Conservation (phyloP, 1,140 invertebrate species). For the Panagrolaimus sp. region DNA sequence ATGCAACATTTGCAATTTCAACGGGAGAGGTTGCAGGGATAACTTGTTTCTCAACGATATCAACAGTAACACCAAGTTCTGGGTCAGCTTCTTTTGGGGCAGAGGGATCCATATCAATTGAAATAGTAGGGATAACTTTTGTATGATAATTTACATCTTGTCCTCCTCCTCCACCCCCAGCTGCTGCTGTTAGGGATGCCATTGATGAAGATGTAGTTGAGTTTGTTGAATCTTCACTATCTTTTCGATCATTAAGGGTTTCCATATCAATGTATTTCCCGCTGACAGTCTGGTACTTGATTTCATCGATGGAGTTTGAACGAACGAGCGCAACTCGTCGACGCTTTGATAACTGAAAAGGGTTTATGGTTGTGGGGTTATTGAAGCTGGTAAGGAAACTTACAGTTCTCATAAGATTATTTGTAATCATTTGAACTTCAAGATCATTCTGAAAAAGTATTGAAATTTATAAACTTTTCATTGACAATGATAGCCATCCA, state of each 20-base stretch:
- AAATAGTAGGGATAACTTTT: not conserved
- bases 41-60: constrained; percentile 45
- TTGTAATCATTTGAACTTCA: constrained; percentile 39
- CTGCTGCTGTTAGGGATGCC: not conserved
- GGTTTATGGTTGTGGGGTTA: not conserved
- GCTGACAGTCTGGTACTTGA: constrained; percentile 25
- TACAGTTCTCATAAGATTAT: constrained; percentile 44
- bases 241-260: not conserved
- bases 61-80: constrained; percentile 32
- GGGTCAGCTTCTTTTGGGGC: constrained; percentile 20
- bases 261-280: constrained; percentile 11
- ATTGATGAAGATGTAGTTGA: not conserved
- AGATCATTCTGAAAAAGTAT: constrained; percentile 41
- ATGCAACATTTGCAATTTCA: constrained; percentile 42
- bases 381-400: not conserved
- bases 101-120: not conserved
- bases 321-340: constrained; percentile 35
- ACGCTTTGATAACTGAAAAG: constrained; percentile 45
- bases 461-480: too few relatives aligned
- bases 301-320: constrained; percentile 20
- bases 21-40: constrained; percentile 39
- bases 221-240: not conserved
- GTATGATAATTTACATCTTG: not conserved
- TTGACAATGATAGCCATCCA: too few relatives aligned
- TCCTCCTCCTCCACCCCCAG: too few relatives aligned